Base-by-base conservation (phyloP, 1,140 invertebrate genomes). In the Saccostrea cuccullata region DNA sequence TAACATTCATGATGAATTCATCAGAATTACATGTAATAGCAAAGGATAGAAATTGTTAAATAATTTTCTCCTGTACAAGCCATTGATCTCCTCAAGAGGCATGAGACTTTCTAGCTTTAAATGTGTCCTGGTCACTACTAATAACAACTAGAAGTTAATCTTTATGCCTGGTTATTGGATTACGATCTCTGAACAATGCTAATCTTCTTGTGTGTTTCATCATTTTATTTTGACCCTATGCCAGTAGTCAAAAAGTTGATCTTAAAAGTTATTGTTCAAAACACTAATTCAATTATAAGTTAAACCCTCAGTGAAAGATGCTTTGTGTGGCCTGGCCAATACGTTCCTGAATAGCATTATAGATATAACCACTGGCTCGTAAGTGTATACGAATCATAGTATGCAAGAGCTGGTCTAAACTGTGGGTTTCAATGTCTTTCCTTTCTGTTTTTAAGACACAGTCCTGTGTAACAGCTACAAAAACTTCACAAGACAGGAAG, bases 191-290 rank as follows among this genome's bases (percentile, higher is more conserved):
- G 11, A 77, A 77, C 70, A 77, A 77, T 77, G 15, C 23, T 77
- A 77, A 77, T 77, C 70, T 17, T 26, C 70, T 77, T 77, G 15
- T 77, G 70, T 77, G 70, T 77, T 77, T 77, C 70, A 77, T 77
- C 70, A 77, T 77, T 30, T 77, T 26, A 12, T 30, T 36, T 40
- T 77, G 70, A 77, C 30, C 30, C 11, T 20, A 36, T 26, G 23
- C 70, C 8, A 30, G 70, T 77, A 77, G 70, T 77, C 70, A 77
- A 9, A 77, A 77, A 36, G 26, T 30, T 30, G 23, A 8, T 26
- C 30, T 26, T 36, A 77, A 77, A 36, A 40, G 70, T 13, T 77
- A 77, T 77, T 77, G 70, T 77, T 77, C 23, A 36, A 26, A 36
- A 36, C 11, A 77, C 23, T 77, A 77, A 77, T 77, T 77, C 70